Evolutionary conservation across 2,797 vertebrate species (phyloP), one percentile per base, ranked within the genome.

Genomic region (Siniperca obscura): DNA sequence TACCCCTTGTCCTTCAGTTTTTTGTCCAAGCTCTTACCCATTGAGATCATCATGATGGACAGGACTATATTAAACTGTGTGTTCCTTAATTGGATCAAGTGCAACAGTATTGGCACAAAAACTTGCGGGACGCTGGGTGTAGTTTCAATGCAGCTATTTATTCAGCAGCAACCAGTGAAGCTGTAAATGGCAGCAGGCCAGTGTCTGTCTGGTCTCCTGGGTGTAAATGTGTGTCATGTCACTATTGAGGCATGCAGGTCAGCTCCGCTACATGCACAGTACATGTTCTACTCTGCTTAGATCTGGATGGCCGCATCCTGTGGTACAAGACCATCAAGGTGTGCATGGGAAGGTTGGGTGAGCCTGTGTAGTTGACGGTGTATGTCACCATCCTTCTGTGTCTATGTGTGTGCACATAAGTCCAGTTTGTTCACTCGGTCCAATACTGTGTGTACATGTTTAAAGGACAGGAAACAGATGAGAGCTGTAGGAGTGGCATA

Each of bases 281-380:
- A 76, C 84, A 90, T 80, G 82, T 52, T 82, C n/a, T 90, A 79
- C 86, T 87, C 86, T 30, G 40, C 76, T 89, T 92, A 91, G 85
- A 87, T 92, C 86, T 89, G 90, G 81, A 76, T 92, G 92, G 91
- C 85, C 30, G 81, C 81, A 78, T 90, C 80, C 69, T 87, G 82
- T 85, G 40, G 17, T 83, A 80, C 81, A 87, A 81, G 56, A 60
- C 44, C 55, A 40, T 53, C 70, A 78, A 89, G 86, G 85, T 91
- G 84, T 90, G 81, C 11, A 22, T 66, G 69, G 68, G 72, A 67
- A 64, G 68, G 50, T 57, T 77, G 56, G 71, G 62, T 70, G 61
- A 74, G 65, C 55, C 68, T 76, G 70, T 76, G 66, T 71, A 48
- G 64, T 46, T 79, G 44, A 74, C 42, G 3, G 38, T 81, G 50